Evolutionary conservation across 2,113 vertebrate genomes (phyloP), one percentile per base, ranked within the genome.

Genomic region (Burhinus bistriatus): DNA sequence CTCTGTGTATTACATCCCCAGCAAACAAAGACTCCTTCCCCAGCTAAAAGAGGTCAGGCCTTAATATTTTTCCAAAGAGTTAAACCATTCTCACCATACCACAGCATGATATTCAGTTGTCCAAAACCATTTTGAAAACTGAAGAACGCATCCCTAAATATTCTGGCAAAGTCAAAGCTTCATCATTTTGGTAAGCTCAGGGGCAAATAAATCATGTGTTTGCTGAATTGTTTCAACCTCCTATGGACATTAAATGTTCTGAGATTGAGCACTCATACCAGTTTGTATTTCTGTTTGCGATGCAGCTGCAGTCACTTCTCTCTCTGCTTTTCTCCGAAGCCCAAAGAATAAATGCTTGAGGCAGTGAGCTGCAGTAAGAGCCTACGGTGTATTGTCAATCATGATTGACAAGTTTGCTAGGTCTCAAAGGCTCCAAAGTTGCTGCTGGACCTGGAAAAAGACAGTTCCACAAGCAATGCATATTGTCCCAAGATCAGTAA

Each of bases 161-260:
- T 38, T 90, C 17, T 40, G 32, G 32, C 27, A 34, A 88, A 72
- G 44, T 44, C 57, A 72, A 82, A 94, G 21, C 6, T 72, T 64
- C 76, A 58, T 19, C 26, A 1, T 1, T 69, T 59, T 0, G 0
- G 32, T 62, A 87, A 92, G 44, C 32, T 80, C n/a, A 89, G 38
- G 17, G 90, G 12, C 25, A 70, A 81, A 82, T 34, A 70, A 84
- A 40, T 32, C 10, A 45, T 3, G 6, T 55, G 30, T 30, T 58
- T 73, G 22, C 40, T 77, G 45, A 71, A 79, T 55, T 51, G 86
- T 13, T 65, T 38, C n/a, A 34, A 29, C 18, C 51, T 52, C 61
- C 36, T 52, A 17, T 19, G 18, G 40, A 79, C 9, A n/a, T 9
- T 38, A 36, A 51, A 44, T 27, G 7, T 61, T 69, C 68, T 72